Base-by-base conservation (phyloP, 2,888 invertebrate genomes). In the Nemotelus nigrinus region DNA sequence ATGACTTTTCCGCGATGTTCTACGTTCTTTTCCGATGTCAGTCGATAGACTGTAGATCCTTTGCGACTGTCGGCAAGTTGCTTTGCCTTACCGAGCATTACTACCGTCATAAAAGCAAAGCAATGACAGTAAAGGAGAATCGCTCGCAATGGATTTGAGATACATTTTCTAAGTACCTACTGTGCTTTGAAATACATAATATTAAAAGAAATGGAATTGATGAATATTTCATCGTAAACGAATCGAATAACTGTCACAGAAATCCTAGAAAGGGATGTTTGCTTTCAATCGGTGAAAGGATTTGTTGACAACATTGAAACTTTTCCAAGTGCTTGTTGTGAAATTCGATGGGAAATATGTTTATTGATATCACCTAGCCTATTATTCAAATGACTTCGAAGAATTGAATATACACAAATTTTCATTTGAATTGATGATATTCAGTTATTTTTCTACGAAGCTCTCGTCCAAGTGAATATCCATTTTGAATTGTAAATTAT, bases 181-280 rank as follows among this genome's bases (percentile, higher is more conserved):
- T 39, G n/a, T 60, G n/a, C 65, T 65, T 2, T 10, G 43, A 45
- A 45, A 47, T 47, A 25, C 25, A 25, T 25, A 45, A 45, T 65
- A 65, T 65, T 65, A 65, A 65, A 47, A 47, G 67, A 68, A 68
- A n/a, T 47, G 39, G 50, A 50, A 10, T 68, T 68, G 67, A 68
- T 68, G 50, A 68, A 68, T 47, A 68, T 68, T 68, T 68, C 67
- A 68, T 48, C 4, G 50, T 50, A 65, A 65, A 65, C 41, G 60
- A 43, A 7, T 41, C 3, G 60, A 60, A n/a, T 60, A 60, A 60
- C 41, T 60, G 60, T 3, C 60, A 39, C 39, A 39, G 43, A 43
- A 41, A 60, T 39, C 41, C 3, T 3, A 60, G 43, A 41, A 60
- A 3, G 57, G 25, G 10, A 57, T 25, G 10, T 57, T 57, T 25